A percentile compares a stretch with the other conserved stretches of the same genome.
Conservation (phyloP, 2,888 invertebrate genomes). For the Euplagia quadripunctaria region DNA sequence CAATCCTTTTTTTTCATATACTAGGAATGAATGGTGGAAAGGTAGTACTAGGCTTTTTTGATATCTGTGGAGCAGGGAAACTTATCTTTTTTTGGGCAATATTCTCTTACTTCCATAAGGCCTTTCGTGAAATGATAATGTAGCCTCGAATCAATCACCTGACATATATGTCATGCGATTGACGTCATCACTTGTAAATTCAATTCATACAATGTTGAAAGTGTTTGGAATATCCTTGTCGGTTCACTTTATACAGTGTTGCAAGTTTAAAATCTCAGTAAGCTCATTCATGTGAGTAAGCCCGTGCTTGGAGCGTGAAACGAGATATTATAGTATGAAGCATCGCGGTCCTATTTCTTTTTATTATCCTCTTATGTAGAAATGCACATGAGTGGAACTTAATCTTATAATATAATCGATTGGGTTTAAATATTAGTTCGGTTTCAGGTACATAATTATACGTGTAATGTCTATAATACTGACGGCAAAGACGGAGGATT, state of each 20-base stretch:
- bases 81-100: too few species aligned
- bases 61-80: too few species aligned
- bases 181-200: too few species aligned
- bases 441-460: neutral
- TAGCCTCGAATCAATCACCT: neutral
- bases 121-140: too few species aligned
- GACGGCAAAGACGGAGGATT: too few species aligned
- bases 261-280: slow-evolving; percentile 20
- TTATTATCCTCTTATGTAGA: neutral
- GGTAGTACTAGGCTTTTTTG: too few species aligned
- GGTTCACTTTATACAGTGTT: slow-evolving; percentile 1
- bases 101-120: too few species aligned
- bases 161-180: neutral
- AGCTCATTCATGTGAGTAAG: slow-evolving; percentile 29
- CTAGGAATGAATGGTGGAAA: too few species aligned
- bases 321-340: slow-evolving; percentile 6
- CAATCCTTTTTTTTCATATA: too few species aligned
- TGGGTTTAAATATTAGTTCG: neutral
- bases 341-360: neutral
- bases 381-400: neutral
- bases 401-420: neutral
- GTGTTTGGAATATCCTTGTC: neutral
- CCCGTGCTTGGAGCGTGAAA: slow-evolving; percentile 25
- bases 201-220: neutral
- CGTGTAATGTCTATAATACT: too few species aligned